Conservation (phyloP, 2,113 vertebrate species). For the Periophthalmus modestus region DNA sequence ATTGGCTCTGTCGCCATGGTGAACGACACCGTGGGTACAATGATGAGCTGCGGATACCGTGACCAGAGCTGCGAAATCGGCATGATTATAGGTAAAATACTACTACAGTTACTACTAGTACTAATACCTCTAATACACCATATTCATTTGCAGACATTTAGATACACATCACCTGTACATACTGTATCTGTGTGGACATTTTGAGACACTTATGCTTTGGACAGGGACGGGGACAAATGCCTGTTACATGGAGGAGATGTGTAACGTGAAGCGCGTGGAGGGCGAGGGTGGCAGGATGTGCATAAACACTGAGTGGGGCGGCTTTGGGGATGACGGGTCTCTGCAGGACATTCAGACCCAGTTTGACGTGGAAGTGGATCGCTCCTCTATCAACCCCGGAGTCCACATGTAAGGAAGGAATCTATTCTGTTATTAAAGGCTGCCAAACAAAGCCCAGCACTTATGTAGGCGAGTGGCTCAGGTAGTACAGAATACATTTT, state of each 20-base stretch:
- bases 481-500: no score
- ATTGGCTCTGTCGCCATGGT: constrained; percentile 83
- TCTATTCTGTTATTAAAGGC: no score
- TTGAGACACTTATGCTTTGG: not conserved
- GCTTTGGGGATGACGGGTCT: constrained; percentile 84
- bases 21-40: constrained; percentile 85
- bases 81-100: constrained; percentile 78
- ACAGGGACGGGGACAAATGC: constrained; percentile 93
- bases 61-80: constrained; percentile 79
- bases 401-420: constrained; percentile 66
- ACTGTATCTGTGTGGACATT: not conserved
- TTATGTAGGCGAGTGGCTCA: no score
- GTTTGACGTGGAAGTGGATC: constrained; percentile 76
- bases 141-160: no score
- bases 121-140: no score
- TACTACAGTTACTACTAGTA: not conserved
- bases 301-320: constrained; percentile 97
- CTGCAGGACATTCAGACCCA: constrained; percentile 72
- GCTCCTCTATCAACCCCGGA: constrained; percentile 69
- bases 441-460: no score
- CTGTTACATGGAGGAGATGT: constrained; percentile 99
- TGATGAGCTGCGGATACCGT: constrained; percentile 81
- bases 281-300: constrained; percentile 92
- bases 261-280: constrained; percentile 88
- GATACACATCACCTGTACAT: no score